phyloP scores from a whole-genome alignment of 2,888 invertebrate species.

The Stenodera caucasica region DNA sequence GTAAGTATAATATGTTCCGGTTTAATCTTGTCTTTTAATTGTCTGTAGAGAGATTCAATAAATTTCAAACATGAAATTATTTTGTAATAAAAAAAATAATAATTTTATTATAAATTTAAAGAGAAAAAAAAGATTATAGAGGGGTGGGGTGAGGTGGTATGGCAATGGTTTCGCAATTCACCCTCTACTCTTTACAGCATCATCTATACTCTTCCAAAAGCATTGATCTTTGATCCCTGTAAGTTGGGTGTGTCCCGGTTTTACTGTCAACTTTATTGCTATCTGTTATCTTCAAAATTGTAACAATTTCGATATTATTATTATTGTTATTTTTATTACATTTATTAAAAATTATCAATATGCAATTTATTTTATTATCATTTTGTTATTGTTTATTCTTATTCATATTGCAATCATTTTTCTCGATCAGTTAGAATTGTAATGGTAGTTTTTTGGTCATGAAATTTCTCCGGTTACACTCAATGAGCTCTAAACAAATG shows the following conservation, averaged over 20 bases:
- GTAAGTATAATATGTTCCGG: neutral
- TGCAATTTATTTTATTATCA: no score
- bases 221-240: slow-evolving; percentile 18
- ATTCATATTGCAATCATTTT: neutral
- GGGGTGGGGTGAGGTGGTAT: no score
- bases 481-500: neutral
- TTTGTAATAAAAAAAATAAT: neutral
- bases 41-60: no score
- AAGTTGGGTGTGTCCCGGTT: slow-evolving; percentile 21
- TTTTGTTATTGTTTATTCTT: neutral
- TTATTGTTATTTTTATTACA: no score
- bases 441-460: neutral
- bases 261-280: neutral
- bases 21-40: neutral
- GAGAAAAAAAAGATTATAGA: no score
- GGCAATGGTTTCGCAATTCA: slow-evolving; percentile 11
- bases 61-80: no score
- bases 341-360: no score
- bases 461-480: neutral
- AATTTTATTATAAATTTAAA: neutral
- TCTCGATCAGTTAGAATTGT: neutral
- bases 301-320: neutral
- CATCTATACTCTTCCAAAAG: slow-evolving; percentile 10
- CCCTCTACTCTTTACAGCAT: slow-evolving; percentile 9
- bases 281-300: neutral